Conservation (phyloP, 2,797 vertebrate species). For the Cynodonichthys magdalenae region DNA sequence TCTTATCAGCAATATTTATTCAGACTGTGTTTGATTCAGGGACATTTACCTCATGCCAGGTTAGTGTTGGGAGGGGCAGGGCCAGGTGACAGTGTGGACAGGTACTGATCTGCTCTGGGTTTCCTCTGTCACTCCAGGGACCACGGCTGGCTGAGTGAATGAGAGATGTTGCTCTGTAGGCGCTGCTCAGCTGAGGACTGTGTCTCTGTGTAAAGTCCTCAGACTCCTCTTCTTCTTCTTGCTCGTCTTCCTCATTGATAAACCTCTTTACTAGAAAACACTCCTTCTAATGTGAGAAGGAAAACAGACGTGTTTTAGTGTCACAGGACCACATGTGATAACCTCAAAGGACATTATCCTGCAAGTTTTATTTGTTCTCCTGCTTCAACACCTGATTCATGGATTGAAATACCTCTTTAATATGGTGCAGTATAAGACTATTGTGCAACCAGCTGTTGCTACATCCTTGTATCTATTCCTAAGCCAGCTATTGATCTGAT, state of each 20-base stretch:
- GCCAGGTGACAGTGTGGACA: slow-evolving; percentile 78
- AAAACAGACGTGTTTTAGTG: neutral
- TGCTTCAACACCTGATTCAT: no score
- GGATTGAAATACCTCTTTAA: no score
- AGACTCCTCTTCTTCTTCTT: neutral
- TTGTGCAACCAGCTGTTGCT: no score
- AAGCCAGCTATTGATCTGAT: no score
- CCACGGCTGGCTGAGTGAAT: neutral
- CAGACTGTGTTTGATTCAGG: neutral
- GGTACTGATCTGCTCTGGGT: slow-evolving; percentile 56
- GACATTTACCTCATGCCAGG: slow-evolving; percentile 73
- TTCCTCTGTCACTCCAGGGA: neutral
- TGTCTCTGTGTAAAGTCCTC: neutral
- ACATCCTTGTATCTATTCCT: no score
- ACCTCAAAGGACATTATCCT: no score
- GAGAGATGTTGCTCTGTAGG: neutral
- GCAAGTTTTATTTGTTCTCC: no score
- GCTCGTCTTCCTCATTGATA: slow-evolving; percentile 8
- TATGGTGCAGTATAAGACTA: no score
- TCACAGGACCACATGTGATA: neutral
- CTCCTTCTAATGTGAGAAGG: slow-evolving; percentile 33
- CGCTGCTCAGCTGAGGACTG: neutral
- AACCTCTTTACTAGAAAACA: neutral
- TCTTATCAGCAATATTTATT: neutral
- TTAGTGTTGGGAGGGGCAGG: slow-evolving; percentile 68